phyloP scores from a whole-genome alignment of 2,888 invertebrate species.

The Metalampra italica region DNA sequence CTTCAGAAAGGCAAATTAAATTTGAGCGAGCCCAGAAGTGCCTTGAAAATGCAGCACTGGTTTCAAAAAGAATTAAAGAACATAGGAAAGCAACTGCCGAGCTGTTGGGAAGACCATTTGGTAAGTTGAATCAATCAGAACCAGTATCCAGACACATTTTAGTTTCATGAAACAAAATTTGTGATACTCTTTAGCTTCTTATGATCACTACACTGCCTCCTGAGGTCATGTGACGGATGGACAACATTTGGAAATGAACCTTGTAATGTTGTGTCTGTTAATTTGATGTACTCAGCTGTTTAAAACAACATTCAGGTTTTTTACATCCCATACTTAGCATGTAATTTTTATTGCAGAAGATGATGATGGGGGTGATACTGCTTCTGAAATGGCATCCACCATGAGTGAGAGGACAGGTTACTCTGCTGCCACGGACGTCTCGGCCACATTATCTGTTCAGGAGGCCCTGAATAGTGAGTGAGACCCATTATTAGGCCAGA shows the following conservation, averaged over 20 bases:
- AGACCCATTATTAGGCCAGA: neutral
- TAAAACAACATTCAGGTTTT: too few relatives aligned
- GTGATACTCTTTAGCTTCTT: too few relatives aligned
- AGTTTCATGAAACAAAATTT: too few relatives aligned
- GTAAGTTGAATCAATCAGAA: slow-evolving; percentile 27
- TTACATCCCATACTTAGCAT: neutral
- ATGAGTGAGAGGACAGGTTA: slow-evolving; percentile 67
- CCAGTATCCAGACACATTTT: too few relatives aligned
- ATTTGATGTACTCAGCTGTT: too few relatives aligned
- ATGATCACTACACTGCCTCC: too few relatives aligned
- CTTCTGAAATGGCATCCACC: slow-evolving; percentile 67
- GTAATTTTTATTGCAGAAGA: slow-evolving; percentile 36
- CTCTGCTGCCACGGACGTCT: slow-evolving; percentile 63
- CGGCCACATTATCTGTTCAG: slow-evolving; percentile 64
- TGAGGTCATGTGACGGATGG: too few relatives aligned
- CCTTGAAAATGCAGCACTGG: slow-evolving; percentile 72
- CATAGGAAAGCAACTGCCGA: slow-evolving; percentile 72
- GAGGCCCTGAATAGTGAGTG: slow-evolving; percentile 70
- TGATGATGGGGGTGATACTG: slow-evolving; percentile 59
- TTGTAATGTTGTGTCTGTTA: too few relatives aligned
- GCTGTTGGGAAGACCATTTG: slow-evolving; percentile 64
- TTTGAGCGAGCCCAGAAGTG: slow-evolving; percentile 71
- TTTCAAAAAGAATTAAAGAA: slow-evolving; percentile 70
- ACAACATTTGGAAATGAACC: too few relatives aligned
- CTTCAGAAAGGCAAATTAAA: slow-evolving; percentile 67